Evolutionary conservation across 1,140 invertebrate species (phyloP).

Genomic region (Temnothorax longispinosus): DNA sequence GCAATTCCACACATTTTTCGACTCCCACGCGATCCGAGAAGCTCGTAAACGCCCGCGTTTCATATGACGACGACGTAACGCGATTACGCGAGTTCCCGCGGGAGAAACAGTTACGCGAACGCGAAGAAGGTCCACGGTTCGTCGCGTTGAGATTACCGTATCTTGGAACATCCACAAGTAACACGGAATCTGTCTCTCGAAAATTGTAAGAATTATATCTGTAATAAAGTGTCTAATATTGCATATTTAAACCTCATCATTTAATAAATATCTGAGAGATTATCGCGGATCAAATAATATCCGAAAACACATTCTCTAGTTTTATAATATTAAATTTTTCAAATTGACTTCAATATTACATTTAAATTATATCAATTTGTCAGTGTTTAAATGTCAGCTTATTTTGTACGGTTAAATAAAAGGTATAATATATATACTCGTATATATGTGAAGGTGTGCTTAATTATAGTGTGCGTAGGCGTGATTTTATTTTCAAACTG

Average conservation of each 20-base stretch:
- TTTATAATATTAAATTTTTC: neutral
- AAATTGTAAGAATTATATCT: neutral
- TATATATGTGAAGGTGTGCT: no score
- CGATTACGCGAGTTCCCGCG: conserved; percentile 45
- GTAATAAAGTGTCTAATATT: no score
- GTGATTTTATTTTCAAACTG: neutral
- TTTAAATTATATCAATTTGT: neutral
- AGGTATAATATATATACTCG: no score
- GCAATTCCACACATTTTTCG: conserved; percentile 31
- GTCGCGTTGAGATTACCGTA: conserved; percentile 26
- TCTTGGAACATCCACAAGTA: neutral
- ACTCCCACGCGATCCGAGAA: conserved; percentile 38
- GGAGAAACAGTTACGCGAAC: conserved; percentile 52
- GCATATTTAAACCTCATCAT: neutral
- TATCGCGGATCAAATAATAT: neutral
- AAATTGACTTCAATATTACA: neutral
- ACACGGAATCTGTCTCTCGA: neutral
- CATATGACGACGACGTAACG: conserved; percentile 39
- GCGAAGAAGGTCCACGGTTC: conserved; percentile 24
- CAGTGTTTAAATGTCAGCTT: neutral
- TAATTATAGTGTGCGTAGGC: no score
- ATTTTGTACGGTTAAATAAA: no score
- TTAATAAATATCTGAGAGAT: neutral
- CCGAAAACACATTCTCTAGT: neutral
- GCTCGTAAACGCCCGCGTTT: conserved; percentile 44